Evolutionary conservation across 2,888 invertebrate genomes (phyloP), one percentile per base, ranked within the genome.

Genomic region (Mechanitis messenoides): DNA sequence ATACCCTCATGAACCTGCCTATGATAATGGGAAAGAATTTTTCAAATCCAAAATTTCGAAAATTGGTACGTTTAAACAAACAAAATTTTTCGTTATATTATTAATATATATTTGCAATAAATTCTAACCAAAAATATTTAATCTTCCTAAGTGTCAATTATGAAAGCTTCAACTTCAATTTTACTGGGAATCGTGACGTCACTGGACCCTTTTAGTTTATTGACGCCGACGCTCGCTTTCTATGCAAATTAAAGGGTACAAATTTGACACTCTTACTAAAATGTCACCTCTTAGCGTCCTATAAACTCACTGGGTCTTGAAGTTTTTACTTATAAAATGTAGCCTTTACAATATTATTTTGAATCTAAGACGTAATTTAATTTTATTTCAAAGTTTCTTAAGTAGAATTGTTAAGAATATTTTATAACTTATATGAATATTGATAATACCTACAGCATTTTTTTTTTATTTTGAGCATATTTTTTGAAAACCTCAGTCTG

Each of bases 231-330:
- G 69, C 72, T 73, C 77, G 80, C 79, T 86, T 81, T 85, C 81
- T 84, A 87, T 85, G 86, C 80, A 86, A 87, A 87, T 87, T 81
- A 76, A 82, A 86, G 83, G 83, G 83, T 81, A 80, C 75, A 77
- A 80, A 85, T 85, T 85, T 78, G 77, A 77, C 72, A 77, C 66
- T 68, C 67, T 64, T 63, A 63, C 63, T 67, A 66, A 68, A 70
- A 67, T 66, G 69, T 64, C 68, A 65, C 60, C 64, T 65, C 62
- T 67, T 56, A 65, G 63, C 60, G 56, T 57, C 55, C 65, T 68
- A 61, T 60, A 67, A 61, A 63, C 61, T 66, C 59, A 61, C 61
- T 61, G 59, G 61, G 61, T 66, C 63, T 66, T 58, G 59, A 57
- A 66, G 63, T 61, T 61, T 66, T 62, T 20, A 31, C 53, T 33